phyloP scores from a whole-genome alignment of 2,888 invertebrate genomes.

The Schrankia costaestrigalis region DNA sequence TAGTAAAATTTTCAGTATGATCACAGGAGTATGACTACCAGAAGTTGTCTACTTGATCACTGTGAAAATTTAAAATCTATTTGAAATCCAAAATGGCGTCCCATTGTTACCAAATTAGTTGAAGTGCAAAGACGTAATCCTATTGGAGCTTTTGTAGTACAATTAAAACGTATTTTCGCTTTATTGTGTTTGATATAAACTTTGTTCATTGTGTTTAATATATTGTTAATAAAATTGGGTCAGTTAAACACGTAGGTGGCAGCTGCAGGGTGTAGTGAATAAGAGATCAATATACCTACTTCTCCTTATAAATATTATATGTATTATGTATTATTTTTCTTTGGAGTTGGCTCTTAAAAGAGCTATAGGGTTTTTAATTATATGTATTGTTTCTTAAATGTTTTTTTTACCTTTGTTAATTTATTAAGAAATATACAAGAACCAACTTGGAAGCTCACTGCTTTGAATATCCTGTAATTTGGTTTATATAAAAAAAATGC shows the following conservation, averaged over 20 bases:
- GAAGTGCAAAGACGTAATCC: conserved; percentile 56
- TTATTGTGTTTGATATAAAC: conserved; percentile 43
- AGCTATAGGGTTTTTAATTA: too few relatives aligned
- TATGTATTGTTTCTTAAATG: too few relatives aligned
- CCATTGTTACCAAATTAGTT: conserved; percentile 60
- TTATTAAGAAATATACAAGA: too few relatives aligned
- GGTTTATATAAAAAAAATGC: too few relatives aligned
- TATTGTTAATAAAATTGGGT: conserved; percentile 30
- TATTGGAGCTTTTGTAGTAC: conserved; percentile 45
- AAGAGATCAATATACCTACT: conserved; percentile 5
- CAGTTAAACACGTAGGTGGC: conserved; percentile 20
- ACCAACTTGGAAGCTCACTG: too few relatives aligned
- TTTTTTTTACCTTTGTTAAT: too few relatives aligned
- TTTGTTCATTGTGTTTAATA: conserved; percentile 30
- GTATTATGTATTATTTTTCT: too few relatives aligned
- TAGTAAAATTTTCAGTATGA: too few relatives aligned
- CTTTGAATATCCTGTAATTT: too few relatives aligned
- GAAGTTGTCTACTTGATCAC: too few relatives aligned
- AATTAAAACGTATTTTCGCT: conserved; percentile 41
- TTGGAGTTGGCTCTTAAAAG: too few relatives aligned
- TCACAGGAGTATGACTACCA: too few relatives aligned
- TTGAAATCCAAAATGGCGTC: conserved; percentile 50
- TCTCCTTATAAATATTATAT: neutral
- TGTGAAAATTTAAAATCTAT: conserved; percentile 42
- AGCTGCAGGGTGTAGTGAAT: conserved; percentile 7